Base-by-base conservation (phyloP, 2,797 vertebrate species). In the Dipus sagitta region DNA sequence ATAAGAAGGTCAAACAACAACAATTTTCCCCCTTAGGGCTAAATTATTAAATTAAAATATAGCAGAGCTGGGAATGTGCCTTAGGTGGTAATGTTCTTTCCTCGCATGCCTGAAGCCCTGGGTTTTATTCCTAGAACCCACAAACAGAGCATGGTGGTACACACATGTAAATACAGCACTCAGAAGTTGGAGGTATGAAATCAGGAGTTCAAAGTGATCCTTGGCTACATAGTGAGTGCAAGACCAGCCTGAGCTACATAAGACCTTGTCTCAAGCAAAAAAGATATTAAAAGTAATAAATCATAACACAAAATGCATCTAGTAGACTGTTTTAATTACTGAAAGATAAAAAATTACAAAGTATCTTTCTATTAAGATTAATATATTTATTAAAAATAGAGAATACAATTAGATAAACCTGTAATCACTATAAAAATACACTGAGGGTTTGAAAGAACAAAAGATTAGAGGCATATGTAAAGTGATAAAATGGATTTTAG, bases 371-470 rank as follows among this genome's bases (percentile, higher is more conserved):
- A 87, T 90, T 80, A 89, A 79, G 26, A 87, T 68, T 88, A 85
- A 9, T 60, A 76, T 13, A 58, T 72, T 84, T 92, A 90, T 89
- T 92, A 32, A 62, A 90, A 92, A 86, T 87, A 77, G 68, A 81
- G n/a, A 86, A 68, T 30, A 81, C n/a, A 86, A 70, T 47, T 83
- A 90, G 90, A 54, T 2, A 80, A 42, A 81, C 71, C 5, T 85
- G 15, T 78, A 77, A 82, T 88, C 38, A 84, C 30, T 54, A 91
- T 88, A 80, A 38, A 74, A 90, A 87, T 91, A 88, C 54, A 32
- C 14, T 87, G 32, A 64, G 75, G 12, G 14, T 86, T 82, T 90
- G 24, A 76, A 94, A 79, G 34, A 71, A 42, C 72, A 64, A 92
- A 85, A 71, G 11, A 17, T 90, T 88, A 81, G 62, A 60, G 79